Evolutionary conservation across 2,113 vertebrate species (phyloP), one percentile per base, ranked within the genome.

Genomic region (Chaetops frenatus): DNA sequence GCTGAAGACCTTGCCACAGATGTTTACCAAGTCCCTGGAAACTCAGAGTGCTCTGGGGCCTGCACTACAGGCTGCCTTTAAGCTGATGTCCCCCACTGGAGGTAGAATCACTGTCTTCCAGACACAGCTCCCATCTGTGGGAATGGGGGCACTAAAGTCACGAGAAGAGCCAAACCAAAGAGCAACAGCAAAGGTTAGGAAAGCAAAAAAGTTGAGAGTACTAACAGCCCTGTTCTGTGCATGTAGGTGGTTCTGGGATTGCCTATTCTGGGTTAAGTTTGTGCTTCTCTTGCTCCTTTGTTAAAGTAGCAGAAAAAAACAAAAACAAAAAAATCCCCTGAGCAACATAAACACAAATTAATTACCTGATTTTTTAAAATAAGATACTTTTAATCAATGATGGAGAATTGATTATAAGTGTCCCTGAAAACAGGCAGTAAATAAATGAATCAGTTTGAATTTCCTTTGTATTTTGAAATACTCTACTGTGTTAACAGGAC

Each of bases 11-110:
- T 96, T 99, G 95, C 99, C 99, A 8, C 98, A 98, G 95, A 98
- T 99, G 98, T 99, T 99, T 95, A 97, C 97, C 67, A 99, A 98
- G 95, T 99, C 99, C 22, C 98, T 99, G 98, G 99, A 99, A 98
- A 99, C 99, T 12, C 99, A 99, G 90, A 99, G 99, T 71, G 99
- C 99, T 64, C 97, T 99, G 95, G 99, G 99, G 54, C 99, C 99
- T 74, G 99, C 99, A 2, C 97, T 99, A 87, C 99, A 99, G 96
- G 98, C 99, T 64, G 99, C 99, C 83, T 99, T 99, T 96, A 99
- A 99, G 95, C 97, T 99, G 96, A 98, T 99, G 97, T 99, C 99
- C 22, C 98, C 99, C 89, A 99, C 99, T 33, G 99, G 99, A 72
- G 99, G 99, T 31, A 98, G 99, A 62, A 98, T 99, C 97, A 98